phyloP scores from a whole-genome alignment of 35 echinoderm and acorn worm genomes.

The Stichopus chloronotus region DNA sequence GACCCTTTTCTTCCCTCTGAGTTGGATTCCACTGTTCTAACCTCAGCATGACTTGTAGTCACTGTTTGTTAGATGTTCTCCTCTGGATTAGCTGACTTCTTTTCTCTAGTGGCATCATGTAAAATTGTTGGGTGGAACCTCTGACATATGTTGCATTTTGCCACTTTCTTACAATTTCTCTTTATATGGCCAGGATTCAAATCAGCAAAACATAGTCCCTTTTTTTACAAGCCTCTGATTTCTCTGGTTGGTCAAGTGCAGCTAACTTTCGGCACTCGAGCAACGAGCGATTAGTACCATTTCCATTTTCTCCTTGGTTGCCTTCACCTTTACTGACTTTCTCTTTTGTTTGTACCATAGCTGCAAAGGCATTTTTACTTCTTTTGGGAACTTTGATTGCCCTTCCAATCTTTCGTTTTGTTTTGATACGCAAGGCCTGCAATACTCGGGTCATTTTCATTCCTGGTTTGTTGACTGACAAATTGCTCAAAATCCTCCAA shows the following conservation, averaged over 20 bases:
- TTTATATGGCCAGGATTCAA: slow-evolving; percentile 6
- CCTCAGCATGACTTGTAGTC: background rate
- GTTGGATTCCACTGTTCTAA: background rate
- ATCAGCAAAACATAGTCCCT: slow-evolving; percentile 47
- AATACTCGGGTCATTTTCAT: slow-evolving; percentile 58
- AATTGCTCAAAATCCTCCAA: slow-evolving; percentile 66
- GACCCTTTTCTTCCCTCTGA: background rate
- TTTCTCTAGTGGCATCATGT: slow-evolving; percentile 45
- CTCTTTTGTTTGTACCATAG: background rate
- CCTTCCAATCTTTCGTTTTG: background rate
- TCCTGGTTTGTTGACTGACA: slow-evolving; percentile 54
- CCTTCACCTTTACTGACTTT: background rate
- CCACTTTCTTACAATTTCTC: background rate
- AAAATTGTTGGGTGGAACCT: background rate
- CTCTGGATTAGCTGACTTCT: background rate
- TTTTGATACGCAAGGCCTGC: slow-evolving; percentile 44
- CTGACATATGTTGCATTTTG: slow-evolving; percentile 27
- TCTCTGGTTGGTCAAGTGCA: background rate
- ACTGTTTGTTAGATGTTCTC: background rate
- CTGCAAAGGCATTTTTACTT: slow-evolving; percentile 23
- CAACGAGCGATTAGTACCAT: slow-evolving; percentile 8
- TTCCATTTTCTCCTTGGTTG: slow-evolving; percentile 4
- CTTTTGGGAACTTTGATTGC: background rate
- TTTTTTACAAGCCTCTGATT: slow-evolving; percentile 36
- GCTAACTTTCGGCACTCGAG: slow-evolving; percentile 29